Base-by-base conservation (phyloP, 2,888 invertebrate species). In the Napeogenes sylphis region DNA sequence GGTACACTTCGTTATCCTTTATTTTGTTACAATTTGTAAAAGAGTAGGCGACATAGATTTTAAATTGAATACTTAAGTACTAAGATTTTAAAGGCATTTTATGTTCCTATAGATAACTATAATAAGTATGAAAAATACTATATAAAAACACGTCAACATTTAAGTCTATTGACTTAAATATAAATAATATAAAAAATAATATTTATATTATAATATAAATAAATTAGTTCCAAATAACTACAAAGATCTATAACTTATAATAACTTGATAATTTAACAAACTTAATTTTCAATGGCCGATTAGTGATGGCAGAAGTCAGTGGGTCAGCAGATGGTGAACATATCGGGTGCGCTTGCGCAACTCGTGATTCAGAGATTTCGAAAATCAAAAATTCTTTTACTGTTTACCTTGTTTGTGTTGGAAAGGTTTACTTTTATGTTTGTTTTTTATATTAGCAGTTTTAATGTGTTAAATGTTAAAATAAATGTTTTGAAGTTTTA, bases 251-350 rank as follows among this genome's bases (percentile, higher is more conserved):
- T 10, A 3, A 30, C 2, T n/a, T 30, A 51, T 51, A n/a, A 30
- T 51, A 30, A 30, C 30, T 30, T 51, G 30, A 8, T 51, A 51
- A 12, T 51, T 30, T 46, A 14, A 21, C 21, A 45, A 45, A 55
- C 45, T 61, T 66, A 68, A 68, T 69, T 68, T 68, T 65, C 62
- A 63, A 67, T 68, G 61, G 64, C 63, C 45, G 54, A 67, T 71
- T 63, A 67, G 56, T 51, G 55, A 56, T 58, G 65, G 63, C 68
- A 59, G 66, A 67, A 70, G 74, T 72, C 72, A 79, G 72, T 79
- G 70, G 79, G 80, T 80, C 81, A 77, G 70, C 76, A 73, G 71
- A 74, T 75, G 74, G 71, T 60, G 47, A 45, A 78, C 77, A 71
- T 76, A 77, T 77, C 68, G 67, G 76, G 74, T 56, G 59, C 61